Base-by-base conservation (phyloP, 2,113 vertebrate species). In the Gracilinanus agilis region DNA sequence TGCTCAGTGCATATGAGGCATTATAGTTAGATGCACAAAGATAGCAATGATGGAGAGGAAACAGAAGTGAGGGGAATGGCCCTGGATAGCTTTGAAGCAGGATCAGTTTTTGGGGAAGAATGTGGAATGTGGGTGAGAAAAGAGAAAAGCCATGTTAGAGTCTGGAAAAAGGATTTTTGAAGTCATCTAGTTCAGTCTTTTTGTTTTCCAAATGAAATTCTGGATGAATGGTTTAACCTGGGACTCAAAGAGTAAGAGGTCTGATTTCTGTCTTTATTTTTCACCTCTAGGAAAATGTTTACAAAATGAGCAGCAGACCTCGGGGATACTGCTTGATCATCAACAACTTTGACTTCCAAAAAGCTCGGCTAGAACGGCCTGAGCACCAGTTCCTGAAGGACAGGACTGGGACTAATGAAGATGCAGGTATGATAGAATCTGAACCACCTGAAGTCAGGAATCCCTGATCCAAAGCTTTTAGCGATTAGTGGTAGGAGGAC, bases 321-420 rank as follows among this genome's bases (percentile, higher is more conserved):
- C 96, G 98, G 0, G 99, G 99, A 61, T 97, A 99, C 91, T 99
- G 99, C 90, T 89, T 99, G 94, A 99, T 99, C 96, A 97, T 99
- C 61, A 99, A 99, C 96, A 99, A 99, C 53, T 54, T 98, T 21
- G 93, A 95, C 24, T 99, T 99, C 96, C 29, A 4, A 3, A 2
- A 11, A 83, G 93, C 98, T 56, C 97, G 98, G 91, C 25, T 93
- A 90, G 10, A 56, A 2, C 49, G 90, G 9, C 95, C 55, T 0
- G 95, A 93, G 93, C 94, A 93, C 34, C 40, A 7, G 27, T 9
- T 0, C 0, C 53, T 96, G 0, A 96, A 19, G 0, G 9, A 96
- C 54, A 98, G 99, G 67, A 90, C 24, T 0, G 99, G 99, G 89
- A 99, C 99, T 16, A 1, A 99, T 0, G 83, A 95, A 11, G 99